Evolutionary conservation across 2,888 invertebrate genomes (phyloP).

Genomic region (Papilio demoleus): DNA sequence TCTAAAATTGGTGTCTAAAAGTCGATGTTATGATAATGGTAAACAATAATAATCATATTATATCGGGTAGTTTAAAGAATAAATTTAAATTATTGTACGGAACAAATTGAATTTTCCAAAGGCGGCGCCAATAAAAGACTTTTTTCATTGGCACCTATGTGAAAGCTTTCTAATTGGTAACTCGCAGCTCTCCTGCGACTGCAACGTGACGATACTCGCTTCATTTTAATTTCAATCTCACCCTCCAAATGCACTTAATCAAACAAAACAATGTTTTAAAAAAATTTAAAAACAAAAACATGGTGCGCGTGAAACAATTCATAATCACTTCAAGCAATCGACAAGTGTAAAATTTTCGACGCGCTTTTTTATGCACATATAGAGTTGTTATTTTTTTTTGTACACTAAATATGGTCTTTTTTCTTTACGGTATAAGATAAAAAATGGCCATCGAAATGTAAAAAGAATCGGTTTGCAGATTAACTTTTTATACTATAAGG

Average conservation of each 20-base stretch:
- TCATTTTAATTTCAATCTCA: slow-evolving; percentile 36
- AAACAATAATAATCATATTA: no score
- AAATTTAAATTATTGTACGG: slow-evolving; percentile 43
- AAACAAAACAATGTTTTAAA: slow-evolving; percentile 25
- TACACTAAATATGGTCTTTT: neutral
- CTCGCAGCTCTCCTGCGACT: slow-evolving; percentile 50
- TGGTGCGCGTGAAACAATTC: slow-evolving; percentile 14
- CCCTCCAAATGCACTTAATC: slow-evolving; percentile 21
- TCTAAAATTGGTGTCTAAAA: no score
- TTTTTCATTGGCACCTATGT: slow-evolving; percentile 52
- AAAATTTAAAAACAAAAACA: slow-evolving; percentile 13
- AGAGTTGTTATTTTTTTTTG: neutral
- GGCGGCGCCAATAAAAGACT: slow-evolving; percentile 36
- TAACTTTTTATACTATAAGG: no score
- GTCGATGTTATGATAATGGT: no score
- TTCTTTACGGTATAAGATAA: no score
- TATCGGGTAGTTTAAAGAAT: no score
- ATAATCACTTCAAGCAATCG: neutral
- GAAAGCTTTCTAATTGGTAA: slow-evolving; percentile 69
- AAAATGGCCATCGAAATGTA: no score
- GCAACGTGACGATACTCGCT: slow-evolving; percentile 37
- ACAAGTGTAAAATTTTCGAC: slow-evolving; percentile 4
- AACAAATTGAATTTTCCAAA: slow-evolving; percentile 44
- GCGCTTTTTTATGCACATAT: neutral
- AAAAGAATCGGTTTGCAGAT: no score